Percentiles rank a stretch among this genome's conserved stretches.
Conservation (phyloP, 2,113 vertebrate species). For the Gopherus flavomarginatus region DNA sequence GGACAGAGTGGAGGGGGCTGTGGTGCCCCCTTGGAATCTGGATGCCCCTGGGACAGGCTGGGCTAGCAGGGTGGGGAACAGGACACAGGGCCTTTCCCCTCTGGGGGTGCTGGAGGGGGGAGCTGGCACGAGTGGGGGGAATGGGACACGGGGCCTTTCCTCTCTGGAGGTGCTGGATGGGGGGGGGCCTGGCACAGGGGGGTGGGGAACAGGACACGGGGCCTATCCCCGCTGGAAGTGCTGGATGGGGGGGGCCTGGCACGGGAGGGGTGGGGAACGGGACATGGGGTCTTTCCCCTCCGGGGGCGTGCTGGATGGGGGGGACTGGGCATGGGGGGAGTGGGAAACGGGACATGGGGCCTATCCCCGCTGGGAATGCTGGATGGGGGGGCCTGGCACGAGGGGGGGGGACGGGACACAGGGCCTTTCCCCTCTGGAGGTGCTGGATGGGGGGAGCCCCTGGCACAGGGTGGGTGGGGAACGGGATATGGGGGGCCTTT, state of each 20-base stretch:
- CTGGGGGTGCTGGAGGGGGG: background rate
- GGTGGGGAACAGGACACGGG: no score
- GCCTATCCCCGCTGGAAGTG: background rate
- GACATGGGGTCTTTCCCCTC: no score
- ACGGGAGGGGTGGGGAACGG: no score
- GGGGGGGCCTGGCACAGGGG: no score
- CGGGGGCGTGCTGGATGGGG: background rate
- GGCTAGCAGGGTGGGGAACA: background rate
- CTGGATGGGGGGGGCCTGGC: no score
- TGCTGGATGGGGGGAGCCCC: background rate
- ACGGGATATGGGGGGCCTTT: background rate
- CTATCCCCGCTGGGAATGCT: background rate
- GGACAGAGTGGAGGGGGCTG: background rate
- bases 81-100: no score
- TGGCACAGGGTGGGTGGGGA: no score
- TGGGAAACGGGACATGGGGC: background rate
- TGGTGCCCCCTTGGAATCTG: background rate
- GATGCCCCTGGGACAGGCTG: background rate
- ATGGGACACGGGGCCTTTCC: no score
- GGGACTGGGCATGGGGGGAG: background rate
- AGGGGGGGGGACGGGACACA: background rate
- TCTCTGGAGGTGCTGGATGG: background rate
- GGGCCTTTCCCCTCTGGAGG: no score
- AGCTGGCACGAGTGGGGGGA: no score
- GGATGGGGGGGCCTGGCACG: no score